phyloP scores from a whole-genome alignment of 2,888 invertebrate species.

The Eupeodes latifasciatus region DNA sequence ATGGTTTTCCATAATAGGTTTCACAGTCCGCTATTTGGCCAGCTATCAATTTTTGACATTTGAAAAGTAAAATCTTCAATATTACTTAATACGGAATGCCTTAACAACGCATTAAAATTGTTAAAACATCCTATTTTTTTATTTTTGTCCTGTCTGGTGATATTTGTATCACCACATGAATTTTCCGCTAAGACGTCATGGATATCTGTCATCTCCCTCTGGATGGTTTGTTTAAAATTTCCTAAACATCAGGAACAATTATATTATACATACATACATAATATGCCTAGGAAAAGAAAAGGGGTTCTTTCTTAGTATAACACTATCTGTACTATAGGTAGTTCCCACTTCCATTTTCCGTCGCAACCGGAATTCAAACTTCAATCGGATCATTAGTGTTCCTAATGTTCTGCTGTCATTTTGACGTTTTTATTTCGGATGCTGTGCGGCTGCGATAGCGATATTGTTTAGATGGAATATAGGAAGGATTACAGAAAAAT shows the following conservation, averaged over 20 bases:
- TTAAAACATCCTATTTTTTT: background rate
- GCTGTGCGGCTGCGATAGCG: slow-evolving; percentile 5
- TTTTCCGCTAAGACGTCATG: slow-evolving; percentile 28
- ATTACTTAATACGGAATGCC: too few relatives aligned
- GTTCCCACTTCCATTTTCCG: background rate
- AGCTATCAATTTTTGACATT: too few relatives aligned
- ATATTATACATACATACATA: background rate
- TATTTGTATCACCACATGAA: too few relatives aligned
- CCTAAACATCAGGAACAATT: background rate
- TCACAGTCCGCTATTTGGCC: too few relatives aligned
- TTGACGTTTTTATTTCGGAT: slow-evolving; percentile 36
- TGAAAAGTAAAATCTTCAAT: too few relatives aligned
- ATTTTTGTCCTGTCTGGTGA: background rate
- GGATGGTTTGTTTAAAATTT: background rate
- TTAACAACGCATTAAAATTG: too few relatives aligned
- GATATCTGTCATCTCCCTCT: slow-evolving; percentile 47
- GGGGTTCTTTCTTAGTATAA: slow-evolving; percentile 19
- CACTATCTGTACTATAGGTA: background rate
- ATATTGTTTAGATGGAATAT: background rate
- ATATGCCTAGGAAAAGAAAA: slow-evolving; percentile 19
- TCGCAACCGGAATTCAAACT: slow-evolving; percentile 67
- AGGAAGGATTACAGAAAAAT: slow-evolving; percentile 66
- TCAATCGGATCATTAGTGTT: slow-evolving; percentile 72
- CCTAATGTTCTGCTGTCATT: slow-evolving; percentile 67
- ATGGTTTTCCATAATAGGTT: too few relatives aligned